Conservation (phyloP, 2,113 vertebrate species). For the Phylloscopus whistleri region DNA sequence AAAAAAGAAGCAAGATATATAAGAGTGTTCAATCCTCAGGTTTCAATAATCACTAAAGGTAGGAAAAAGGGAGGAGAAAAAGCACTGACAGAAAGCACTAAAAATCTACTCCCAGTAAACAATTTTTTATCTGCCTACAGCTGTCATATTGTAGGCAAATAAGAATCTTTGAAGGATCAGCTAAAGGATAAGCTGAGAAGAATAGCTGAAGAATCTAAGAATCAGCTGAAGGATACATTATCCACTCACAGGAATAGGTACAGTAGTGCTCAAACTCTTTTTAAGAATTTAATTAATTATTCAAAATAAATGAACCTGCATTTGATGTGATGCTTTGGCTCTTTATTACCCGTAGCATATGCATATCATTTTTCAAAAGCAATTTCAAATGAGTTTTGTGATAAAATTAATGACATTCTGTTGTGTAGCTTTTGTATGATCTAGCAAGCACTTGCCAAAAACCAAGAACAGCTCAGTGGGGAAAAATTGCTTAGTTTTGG, state of each 20-base stretch:
- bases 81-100: background rate
- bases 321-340: background rate
- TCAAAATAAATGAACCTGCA: background rate
- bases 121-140: background rate
- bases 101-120: background rate
- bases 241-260: background rate
- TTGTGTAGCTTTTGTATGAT: background rate
- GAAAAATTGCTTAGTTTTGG: background rate
- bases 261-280: background rate
- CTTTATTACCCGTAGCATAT: background rate
- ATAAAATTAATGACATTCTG: background rate
- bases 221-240: background rate
- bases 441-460: background rate
- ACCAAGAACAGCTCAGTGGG: background rate
- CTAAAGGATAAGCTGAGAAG: too few species aligned
- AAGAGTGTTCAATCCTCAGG: background rate
- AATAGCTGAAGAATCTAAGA: background rate
- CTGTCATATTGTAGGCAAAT: background rate
- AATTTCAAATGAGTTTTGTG: background rate
- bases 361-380: background rate
- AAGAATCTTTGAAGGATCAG: too few species aligned
- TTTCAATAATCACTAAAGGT: background rate
- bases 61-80: too few species aligned
- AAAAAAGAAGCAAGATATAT: background rate
- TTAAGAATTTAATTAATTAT: background rate